phyloP scores from a whole-genome alignment of 2,797 vertebrate species.

The Pantherophis vulpinus region DNA sequence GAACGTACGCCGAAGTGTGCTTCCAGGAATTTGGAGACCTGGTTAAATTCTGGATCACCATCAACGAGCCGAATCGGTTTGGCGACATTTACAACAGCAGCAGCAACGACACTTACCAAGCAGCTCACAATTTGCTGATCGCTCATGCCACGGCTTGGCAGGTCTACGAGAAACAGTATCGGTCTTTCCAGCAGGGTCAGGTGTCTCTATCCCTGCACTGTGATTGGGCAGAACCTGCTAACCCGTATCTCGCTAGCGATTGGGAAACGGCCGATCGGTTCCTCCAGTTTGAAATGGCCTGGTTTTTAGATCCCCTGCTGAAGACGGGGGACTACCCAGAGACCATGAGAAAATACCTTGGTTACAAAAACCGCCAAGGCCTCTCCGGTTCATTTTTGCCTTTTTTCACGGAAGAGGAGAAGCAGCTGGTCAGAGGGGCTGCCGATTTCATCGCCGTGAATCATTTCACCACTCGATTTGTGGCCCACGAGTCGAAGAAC shows the following conservation, averaged over 20 bases:
- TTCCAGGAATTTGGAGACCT: conserved; percentile 84
- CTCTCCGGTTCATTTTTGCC: conserved; percentile 73
- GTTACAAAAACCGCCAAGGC: conserved; percentile 64
- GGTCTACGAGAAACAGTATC: conserved; percentile 74
- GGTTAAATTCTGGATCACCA: conserved; percentile 91
- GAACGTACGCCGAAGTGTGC: conserved; percentile 83
- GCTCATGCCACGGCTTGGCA: conserved; percentile 89
- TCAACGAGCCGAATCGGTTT: conserved; percentile 92
- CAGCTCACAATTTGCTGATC: conserved; percentile 84
- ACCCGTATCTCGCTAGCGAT: conserved; percentile 83
- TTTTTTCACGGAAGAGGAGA: conserved; percentile 78
- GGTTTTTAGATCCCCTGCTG: conserved; percentile 89
- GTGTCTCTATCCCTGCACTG: conserved; percentile 90
- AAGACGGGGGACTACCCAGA: conserved; percentile 77
- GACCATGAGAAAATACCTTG: conserved; percentile 77
- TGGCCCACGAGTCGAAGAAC: conserved; percentile 71
- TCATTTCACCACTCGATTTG: conserved; percentile 92
- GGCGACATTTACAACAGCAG: conserved; percentile 74
- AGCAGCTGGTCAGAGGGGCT: conserved; percentile 77
- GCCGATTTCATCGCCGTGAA: conserved; percentile 89
- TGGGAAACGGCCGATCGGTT: conserved; percentile 78
- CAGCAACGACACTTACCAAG: conserved; percentile 73
- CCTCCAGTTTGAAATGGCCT: conserved; percentile 87
- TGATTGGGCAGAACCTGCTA: conserved; percentile 91
- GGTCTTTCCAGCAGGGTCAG: conserved; percentile 69